A percentile compares a stretch with the other conserved stretches of the same genome.
Evolutionary conservation across 2,113 vertebrate species (phyloP).

Genomic region (Salvelinus alpinus): DNA sequence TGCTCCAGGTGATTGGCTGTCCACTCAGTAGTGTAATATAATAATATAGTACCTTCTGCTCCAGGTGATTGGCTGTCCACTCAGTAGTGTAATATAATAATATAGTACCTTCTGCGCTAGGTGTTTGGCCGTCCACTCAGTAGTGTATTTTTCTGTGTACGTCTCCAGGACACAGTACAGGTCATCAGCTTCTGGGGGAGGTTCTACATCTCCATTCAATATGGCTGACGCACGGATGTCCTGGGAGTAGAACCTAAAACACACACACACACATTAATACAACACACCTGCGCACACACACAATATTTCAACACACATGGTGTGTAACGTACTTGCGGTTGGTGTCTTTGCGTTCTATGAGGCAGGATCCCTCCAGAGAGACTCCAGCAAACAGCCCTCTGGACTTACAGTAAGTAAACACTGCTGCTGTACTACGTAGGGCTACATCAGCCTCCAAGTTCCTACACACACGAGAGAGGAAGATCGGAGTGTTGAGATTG

Average conservation of each 20-base stretch:
- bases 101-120: not conserved
- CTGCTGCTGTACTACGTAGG: conserved; percentile 86
- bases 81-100: not conserved
- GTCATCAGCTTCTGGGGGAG: conserved; percentile 79
- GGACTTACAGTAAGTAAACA: conserved; percentile 93
- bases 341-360: conserved; percentile 95
- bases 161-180: conserved; percentile 85
- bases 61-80: not conserved
- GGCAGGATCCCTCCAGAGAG: conserved; percentile 89
- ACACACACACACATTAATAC: not conserved
- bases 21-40: too few species aligned
- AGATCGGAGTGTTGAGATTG: too few species aligned
- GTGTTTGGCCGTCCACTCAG: conserved; percentile 68
- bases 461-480: conserved; percentile 59
- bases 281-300: not conserved
- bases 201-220: conserved; percentile 86
- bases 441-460: conserved; percentile 93
- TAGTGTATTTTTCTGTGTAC: conserved; percentile 86
- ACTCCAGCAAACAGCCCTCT: conserved; percentile 92
- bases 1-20: too few species aligned
- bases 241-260: conserved; percentile 84
- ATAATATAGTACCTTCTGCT: not conserved
- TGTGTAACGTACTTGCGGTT: conserved; percentile 86
- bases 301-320: too few species aligned
- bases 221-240: conserved; percentile 90